Percentiles rank a stretch among this genome's conserved stretches.
Conservation (phyloP, 2,888 invertebrate species). For the Rhamphomyia laevipes region DNA sequence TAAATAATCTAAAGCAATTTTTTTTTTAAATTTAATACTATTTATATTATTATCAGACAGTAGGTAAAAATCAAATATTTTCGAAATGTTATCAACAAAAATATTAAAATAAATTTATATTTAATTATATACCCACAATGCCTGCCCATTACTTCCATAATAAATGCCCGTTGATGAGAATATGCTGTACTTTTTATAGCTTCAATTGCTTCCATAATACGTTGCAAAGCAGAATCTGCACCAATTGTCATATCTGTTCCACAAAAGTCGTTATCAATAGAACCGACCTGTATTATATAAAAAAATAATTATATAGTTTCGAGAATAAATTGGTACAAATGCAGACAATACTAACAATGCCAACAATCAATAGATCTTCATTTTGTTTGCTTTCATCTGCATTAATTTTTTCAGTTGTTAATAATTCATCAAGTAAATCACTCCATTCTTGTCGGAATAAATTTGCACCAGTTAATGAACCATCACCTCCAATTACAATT, state of each 20-base stretch:
- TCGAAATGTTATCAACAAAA: too few relatives aligned
- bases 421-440: conserved; percentile 66
- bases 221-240: conserved; percentile 86
- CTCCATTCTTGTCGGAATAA: conserved; percentile 84
- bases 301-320: neutral
- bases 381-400: conserved; percentile 58
- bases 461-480: conserved; percentile 89
- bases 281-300: conserved; percentile 51
- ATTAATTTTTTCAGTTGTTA: conserved; percentile 56
- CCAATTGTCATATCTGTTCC: conserved; percentile 99
- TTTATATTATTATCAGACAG: too few relatives aligned
- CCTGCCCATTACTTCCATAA: conserved; percentile 97
- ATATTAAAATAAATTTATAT: too few relatives aligned
- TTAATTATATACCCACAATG: conserved; percentile 82
- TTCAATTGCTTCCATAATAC: conserved; percentile 92
- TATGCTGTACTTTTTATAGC: conserved; percentile 92
- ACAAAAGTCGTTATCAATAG: conserved; percentile 96
- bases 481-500: conserved; percentile 91
- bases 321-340: neutral
- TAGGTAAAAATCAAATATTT: too few relatives aligned
- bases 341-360: conserved; percentile 59
- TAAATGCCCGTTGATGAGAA: conserved; percentile 93
- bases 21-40: too few relatives aligned
- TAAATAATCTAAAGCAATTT: too few relatives aligned
- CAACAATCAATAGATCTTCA: conserved; percentile 71